Conservation (phyloP, 1,140 invertebrate genomes). For the Drosophila leontia region DNA sequence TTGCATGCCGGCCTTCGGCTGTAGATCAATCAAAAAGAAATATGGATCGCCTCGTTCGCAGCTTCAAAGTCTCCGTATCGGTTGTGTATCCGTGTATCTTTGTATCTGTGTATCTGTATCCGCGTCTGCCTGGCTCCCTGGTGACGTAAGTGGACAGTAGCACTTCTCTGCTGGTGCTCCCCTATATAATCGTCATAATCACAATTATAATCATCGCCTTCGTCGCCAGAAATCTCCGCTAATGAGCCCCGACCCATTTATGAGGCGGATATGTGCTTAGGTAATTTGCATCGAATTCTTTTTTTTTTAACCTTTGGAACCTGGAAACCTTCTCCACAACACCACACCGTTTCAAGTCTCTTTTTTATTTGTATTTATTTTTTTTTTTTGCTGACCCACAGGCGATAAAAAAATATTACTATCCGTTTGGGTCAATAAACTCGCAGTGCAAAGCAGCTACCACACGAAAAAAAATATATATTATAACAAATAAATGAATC, state of each 20-base stretch:
- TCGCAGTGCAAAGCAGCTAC: slow-evolving; percentile 40
- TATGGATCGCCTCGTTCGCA: slow-evolving; percentile 51
- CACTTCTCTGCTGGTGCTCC: slow-evolving; percentile 34
- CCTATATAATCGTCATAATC: slow-evolving; percentile 46
- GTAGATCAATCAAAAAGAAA: slow-evolving; percentile 78
- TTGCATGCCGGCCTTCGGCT: slow-evolving; percentile 80
- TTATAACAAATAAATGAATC: slow-evolving; percentile 34
- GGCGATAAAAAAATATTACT: slow-evolving; percentile 55
- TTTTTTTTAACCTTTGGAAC: slow-evolving; percentile 52
- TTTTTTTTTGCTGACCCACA: slow-evolving; percentile 55
- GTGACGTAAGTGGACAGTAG: slow-evolving; percentile 52
- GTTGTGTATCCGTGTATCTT: slow-evolving; percentile 21
- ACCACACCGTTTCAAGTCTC: slow-evolving; percentile 17
- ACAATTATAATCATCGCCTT: slow-evolving; percentile 38
- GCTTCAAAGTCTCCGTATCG: slow-evolving; percentile 46
- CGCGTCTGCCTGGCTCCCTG: slow-evolving; percentile 23
- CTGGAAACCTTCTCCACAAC: slow-evolving; percentile 25
- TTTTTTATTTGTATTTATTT: slow-evolving; percentile 26
- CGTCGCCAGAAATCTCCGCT: slow-evolving; percentile 48
- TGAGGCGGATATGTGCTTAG: slow-evolving; percentile 62
- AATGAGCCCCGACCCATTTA: slow-evolving; percentile 51
- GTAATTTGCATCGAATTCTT: slow-evolving; percentile 61
- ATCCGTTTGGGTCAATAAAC: slow-evolving; percentile 55
- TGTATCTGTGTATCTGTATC: slow-evolving; percentile 21
- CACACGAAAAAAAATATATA: slow-evolving; percentile 13